Evolutionary conservation across 2,797 vertebrate species (phyloP).

Genomic region (Leuciscus waleckii): DNA sequence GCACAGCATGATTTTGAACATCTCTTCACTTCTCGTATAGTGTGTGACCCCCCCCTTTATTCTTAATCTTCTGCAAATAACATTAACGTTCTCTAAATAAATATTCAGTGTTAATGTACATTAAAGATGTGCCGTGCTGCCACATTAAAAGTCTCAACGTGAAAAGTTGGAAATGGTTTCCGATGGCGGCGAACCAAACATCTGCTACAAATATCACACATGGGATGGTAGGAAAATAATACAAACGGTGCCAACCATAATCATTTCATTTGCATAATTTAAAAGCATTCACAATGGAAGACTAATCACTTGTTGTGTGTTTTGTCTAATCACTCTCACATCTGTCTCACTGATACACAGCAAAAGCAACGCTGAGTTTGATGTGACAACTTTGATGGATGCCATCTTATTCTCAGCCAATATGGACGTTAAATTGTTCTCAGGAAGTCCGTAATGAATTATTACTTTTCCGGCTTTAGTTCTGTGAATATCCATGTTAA

Average conservation of each 20-base stretch:
- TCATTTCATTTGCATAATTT: conserved; percentile 51
- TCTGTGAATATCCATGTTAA: neutral
- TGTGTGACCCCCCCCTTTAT: neutral
- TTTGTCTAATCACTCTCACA: conserved; percentile 38
- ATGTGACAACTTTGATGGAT: conserved; percentile 12
- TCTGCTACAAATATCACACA: conserved; percentile 52
- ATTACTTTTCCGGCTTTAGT: conserved; percentile 3
- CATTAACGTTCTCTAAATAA: neutral
- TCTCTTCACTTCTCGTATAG: neutral
- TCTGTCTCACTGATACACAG: conserved; percentile 32
- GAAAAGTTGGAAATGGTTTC: conserved; percentile 41
- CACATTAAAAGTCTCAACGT: conserved; percentile 36
- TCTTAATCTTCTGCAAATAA: neutral
- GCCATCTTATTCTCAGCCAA: neutral
- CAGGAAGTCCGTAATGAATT: neutral
- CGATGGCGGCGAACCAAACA: conserved; percentile 35
- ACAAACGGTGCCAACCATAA: conserved; percentile 31
- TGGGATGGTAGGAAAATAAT: conserved; percentile 24
- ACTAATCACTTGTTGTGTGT: conserved; percentile 42
- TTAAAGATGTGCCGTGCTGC: neutral
- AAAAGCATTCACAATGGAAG: conserved; percentile 45
- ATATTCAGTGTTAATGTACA: neutral
- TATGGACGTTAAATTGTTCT: neutral
- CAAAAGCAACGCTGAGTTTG: neutral
- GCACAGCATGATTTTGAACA: neutral